A percentile compares a stretch with the other conserved stretches of the same genome.
Evolutionary conservation across 2,797 vertebrate species (phyloP).

Genomic region (Coranthus polyacanthus): DNA sequence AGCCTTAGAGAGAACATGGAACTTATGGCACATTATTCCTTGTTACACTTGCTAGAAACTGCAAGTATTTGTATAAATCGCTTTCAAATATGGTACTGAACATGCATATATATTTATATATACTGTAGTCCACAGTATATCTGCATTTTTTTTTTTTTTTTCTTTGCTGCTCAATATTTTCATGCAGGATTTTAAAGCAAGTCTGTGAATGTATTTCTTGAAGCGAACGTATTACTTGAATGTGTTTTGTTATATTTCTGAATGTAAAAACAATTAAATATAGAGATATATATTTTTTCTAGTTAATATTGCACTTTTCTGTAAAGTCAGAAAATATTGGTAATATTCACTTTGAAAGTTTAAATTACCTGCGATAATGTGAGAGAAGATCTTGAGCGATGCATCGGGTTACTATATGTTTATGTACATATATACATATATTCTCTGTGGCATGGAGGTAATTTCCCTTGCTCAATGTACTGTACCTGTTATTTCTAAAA

Average conservation of each 20-base stretch:
- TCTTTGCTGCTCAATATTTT: constrained; percentile 40
- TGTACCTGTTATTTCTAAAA: constrained; percentile 59
- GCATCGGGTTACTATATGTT: constrained; percentile 4
- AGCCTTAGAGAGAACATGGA: constrained; percentile 43
- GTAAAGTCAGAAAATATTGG: constrained; percentile 40
- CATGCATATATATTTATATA: constrained; percentile 22
- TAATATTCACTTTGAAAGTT: constrained; percentile 48
- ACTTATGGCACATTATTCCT: constrained; percentile 20
- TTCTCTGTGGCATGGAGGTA: constrained; percentile 42
- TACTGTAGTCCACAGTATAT: constrained; percentile 34
- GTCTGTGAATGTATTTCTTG: constrained; percentile 33
- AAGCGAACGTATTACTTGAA: constrained; percentile 33
- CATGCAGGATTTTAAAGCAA: constrained; percentile 19
- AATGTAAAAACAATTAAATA: constrained; percentile 17
- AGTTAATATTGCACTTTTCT: constrained; percentile 47
- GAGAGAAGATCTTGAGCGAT: constrained; percentile 11
- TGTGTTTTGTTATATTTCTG: constrained; percentile 8
- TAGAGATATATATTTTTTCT: constrained; percentile 50
- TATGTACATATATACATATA: background rate
- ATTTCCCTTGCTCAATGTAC: constrained; percentile 62
- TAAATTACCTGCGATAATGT: constrained; percentile 31
- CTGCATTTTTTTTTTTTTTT: background rate
- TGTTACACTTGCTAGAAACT: constrained; percentile 27
- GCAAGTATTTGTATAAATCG: constrained; percentile 13
- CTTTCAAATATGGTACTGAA: constrained; percentile 10